Base-by-base conservation (phyloP, 2,888 invertebrate species). In the Agrochola macilenta region DNA sequence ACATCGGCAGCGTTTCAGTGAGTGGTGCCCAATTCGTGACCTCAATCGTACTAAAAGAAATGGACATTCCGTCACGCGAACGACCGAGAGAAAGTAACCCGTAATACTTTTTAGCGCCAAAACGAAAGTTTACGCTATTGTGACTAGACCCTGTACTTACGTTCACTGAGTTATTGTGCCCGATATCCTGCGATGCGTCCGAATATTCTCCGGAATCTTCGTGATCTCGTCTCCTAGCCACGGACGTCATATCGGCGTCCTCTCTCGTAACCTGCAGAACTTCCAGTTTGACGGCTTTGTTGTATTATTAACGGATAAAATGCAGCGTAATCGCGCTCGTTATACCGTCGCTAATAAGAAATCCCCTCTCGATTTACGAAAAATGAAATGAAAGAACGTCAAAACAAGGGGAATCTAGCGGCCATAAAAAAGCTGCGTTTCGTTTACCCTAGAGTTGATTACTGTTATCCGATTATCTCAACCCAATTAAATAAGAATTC, bases 191-290 rank as follows among this genome's bases (percentile, higher is more conserved):
- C 69, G 97, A 97, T 90, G 95, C 95, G 80, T 97, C 97, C 69
- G 97, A 97, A 91, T 94, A 96, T 90, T 97, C 97, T 79, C 95
- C 96, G 78, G 97, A 96, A 90, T 96, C 96, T 84, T 95, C 95
- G 74, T 94, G 95, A 70, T 94, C 95, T 88, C 91, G 91, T 91
- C 95, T 94, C 88, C 95, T 93, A 72, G 92, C 93, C 83, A 96
- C 93, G 92, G 97, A 95, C 95, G 97, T 96, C 96, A 96, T 96
- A 86, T 95, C 94, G 91, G 93, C 95, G 94, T 95, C 95, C 93
- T 94, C 94, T 81, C 93, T 93, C 86, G 93, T 93, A 86, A 94
- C 95, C 92, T 94, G 94, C 90, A 96, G 87, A 84, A 96, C 94
- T 94, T 96, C 96, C 96, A 96, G 96, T 92, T 95, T 96, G 94